Evolutionary conservation across 2,113 vertebrate genomes (phyloP), one percentile per base, ranked within the genome.

Genomic region (Atrichornis clamosus): DNA sequence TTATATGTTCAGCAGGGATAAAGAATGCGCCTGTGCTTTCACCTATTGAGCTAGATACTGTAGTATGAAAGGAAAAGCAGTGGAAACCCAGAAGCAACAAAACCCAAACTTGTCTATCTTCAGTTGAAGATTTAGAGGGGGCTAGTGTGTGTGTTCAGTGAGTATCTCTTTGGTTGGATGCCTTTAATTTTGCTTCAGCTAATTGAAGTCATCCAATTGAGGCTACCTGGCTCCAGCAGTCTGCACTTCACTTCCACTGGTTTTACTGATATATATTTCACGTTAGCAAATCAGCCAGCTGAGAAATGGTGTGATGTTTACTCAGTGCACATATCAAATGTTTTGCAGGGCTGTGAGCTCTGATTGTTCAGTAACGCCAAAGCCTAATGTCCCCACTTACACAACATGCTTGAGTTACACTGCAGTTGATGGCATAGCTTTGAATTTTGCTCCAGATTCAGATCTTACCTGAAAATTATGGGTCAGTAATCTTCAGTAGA

Each of bases 191-290:
- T 87, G 69, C 69, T 87, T 78, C 49, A 64, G 62, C 58, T 95
- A 62, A 86, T 69, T 91, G 80, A 93, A 90, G 52, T 87, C 44
- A 27, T 72, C 49, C 58, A 75, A 0, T 17, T 87, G 89, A 95
- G 32, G 77, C 41, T 79, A 78, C 84, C 73, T 89, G 91, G 78
- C 93, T 96, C 87, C 91, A 65, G 87, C 65, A 76, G 89, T 92
- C 93, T 95, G 52, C 60, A 33, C 78, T 95, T 93, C 9, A 1
- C 35, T 93, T 91, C 80, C 85, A 67, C 78, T 55, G 59, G 30
- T 89, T 68, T 95, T 74, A 41, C 56, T 59, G 85, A 72, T 74
- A 73, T 9, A 21, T 82, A 30, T 89, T 59, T 37, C 84, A 47
- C 6, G 2, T 91, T 80, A 92, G 90, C 69, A 93, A 82, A 64